A percentile compares a stretch with the other conserved stretches of the same genome.
These are phyloP conservation scores for Dermochelys coriacea DNA, from an alignment of 2,797 vertebrate genomes.

Conservation along the genomic window DNA sequence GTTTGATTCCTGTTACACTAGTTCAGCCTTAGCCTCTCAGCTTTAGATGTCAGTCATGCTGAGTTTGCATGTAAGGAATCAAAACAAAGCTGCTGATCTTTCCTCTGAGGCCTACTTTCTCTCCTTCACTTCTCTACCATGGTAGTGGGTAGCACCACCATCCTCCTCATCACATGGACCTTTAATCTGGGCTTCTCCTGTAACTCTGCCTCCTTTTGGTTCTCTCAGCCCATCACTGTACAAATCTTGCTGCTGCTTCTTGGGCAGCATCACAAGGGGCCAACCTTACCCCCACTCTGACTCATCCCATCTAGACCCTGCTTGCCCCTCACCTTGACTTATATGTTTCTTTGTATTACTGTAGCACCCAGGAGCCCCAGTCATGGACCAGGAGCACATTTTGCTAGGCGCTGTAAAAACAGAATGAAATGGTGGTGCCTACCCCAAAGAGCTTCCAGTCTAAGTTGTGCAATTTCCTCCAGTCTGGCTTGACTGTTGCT, in stretches of 20 bases:
- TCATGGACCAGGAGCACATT: neutral
- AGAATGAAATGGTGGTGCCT: neutral
- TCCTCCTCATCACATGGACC: constrained; percentile 21
- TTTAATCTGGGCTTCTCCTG: neutral
- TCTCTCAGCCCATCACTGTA: neutral
- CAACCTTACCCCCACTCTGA: neutral
- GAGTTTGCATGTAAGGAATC: constrained; percentile 38
- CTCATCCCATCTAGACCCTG: neutral
- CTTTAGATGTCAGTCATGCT: neutral
- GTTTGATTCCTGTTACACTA: constrained; percentile 48
- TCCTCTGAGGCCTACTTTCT: neutral
- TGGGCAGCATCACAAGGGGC: neutral
- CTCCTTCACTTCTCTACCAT: constrained; percentile 37
- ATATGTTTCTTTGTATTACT: neutral
- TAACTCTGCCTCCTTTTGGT: neutral
- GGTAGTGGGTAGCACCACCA: neutral
- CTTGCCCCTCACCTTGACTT: neutral
- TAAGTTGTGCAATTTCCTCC: neutral
- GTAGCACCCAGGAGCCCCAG: neutral
- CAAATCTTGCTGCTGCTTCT: neutral
- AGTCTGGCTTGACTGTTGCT: neutral
- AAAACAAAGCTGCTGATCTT: neutral
- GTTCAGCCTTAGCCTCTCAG: neutral
- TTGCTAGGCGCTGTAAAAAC: neutral
- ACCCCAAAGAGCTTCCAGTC: neutral